phyloP scores from a whole-genome alignment of 2,888 invertebrate species.

The Chrysina gloriosa region DNA sequence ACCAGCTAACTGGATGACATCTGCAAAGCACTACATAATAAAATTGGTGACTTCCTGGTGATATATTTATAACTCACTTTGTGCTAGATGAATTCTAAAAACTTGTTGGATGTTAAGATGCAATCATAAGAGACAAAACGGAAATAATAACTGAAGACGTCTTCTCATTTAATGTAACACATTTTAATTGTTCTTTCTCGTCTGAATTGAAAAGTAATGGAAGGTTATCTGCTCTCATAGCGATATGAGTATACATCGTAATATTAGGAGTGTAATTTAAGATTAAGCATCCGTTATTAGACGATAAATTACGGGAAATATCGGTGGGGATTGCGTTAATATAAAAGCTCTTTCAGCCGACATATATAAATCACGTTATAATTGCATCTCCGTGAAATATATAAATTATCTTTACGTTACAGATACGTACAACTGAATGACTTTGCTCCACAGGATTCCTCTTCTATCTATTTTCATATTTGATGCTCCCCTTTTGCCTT shows the following conservation, averaged over 20 bases:
- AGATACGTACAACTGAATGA: slow-evolving; percentile 29
- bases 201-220: slow-evolving; percentile 18
- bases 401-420: slow-evolving; percentile 45
- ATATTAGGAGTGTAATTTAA: slow-evolving; percentile 28
- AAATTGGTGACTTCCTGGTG: too few relatives aligned
- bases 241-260: slow-evolving; percentile 11
- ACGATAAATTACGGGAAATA: slow-evolving; percentile 26
- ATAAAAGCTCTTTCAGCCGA: slow-evolving; percentile 40
- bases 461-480: slow-evolving; percentile 15
- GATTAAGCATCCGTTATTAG: slow-evolving; percentile 31
- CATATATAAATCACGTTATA: slow-evolving; percentile 45
- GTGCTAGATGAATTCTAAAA: too few relatives aligned
- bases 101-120: too few relatives aligned
- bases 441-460: slow-evolving; percentile 12
- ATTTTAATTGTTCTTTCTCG: slow-evolving; percentile 11
- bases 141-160: slow-evolving; percentile 3
- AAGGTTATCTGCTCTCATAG: background rate
- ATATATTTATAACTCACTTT: too few relatives aligned
- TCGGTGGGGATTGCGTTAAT: slow-evolving; percentile 33
- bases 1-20: too few relatives aligned
- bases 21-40: too few relatives aligned
- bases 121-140: background rate
- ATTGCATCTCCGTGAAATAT: slow-evolving; percentile 46
- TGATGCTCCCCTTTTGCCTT: background rate
- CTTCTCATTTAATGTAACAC: background rate